Conservation (phyloP, 1,140 invertebrate genomes). For the Drosophila chauvacae region DNA sequence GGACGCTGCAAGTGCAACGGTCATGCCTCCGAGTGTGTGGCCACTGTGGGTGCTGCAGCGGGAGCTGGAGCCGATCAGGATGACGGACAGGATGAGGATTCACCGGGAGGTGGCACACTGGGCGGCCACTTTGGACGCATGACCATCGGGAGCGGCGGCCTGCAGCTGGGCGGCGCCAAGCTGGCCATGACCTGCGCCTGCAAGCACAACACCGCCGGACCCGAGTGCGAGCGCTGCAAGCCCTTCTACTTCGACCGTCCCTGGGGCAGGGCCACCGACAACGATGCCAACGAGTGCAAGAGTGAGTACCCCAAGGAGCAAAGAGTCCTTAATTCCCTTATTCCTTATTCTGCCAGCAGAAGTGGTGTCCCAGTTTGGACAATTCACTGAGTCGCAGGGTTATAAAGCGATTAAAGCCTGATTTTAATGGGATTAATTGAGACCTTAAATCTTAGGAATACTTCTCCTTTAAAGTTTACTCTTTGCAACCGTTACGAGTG, state of each 20-base stretch:
- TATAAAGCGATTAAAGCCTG: neutral
- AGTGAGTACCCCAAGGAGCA: slow-evolving; percentile 87
- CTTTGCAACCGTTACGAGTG: no score
- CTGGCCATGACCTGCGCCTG: slow-evolving; percentile 95
- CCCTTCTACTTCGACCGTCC: slow-evolving; percentile 99
- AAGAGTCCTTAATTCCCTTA: neutral
- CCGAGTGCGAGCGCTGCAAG: slow-evolving; percentile 99
- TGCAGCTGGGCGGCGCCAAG: slow-evolving; percentile 73
- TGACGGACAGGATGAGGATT: slow-evolving; percentile 85
- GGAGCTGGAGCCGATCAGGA: slow-evolving; percentile 35
- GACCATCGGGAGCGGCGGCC: slow-evolving; percentile 55
- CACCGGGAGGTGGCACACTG: slow-evolving; percentile 17
- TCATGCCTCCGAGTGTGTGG: slow-evolving; percentile 94
- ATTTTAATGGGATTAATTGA: neutral
- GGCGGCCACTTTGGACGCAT: slow-evolving; percentile 60
- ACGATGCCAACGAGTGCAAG: slow-evolving; percentile 99
- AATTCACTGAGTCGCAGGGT: neutral
- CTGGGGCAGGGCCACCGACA: slow-evolving; percentile 97
- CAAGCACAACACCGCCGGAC: slow-evolving; percentile 98
- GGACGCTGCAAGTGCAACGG: slow-evolving; percentile 99
- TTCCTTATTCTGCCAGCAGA: neutral
- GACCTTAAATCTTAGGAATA: neutral
- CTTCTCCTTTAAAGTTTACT: no score
- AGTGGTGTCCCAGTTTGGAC: neutral
- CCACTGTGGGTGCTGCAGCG: slow-evolving; percentile 27